These are phyloP conservation scores for Chaetura pelagica DNA, from an alignment of 2,113 vertebrate genomes.

Conservation along the genomic window DNA sequence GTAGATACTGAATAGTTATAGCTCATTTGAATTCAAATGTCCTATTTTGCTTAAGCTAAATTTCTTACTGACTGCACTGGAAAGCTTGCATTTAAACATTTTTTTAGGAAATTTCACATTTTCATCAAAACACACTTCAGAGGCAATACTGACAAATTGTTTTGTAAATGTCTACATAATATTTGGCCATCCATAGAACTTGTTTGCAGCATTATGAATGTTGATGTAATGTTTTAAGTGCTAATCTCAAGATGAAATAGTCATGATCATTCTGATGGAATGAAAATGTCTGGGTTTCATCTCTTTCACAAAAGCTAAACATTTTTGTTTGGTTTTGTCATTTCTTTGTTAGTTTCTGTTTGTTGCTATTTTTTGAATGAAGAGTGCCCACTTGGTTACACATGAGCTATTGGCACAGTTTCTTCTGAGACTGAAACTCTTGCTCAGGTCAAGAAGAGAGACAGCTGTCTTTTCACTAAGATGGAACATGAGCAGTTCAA, in stretches of 20 bases:
- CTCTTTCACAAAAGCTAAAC: background rate
- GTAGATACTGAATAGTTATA: slow-evolving; percentile 19
- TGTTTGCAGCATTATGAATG: slow-evolving; percentile 6
- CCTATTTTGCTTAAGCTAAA: slow-evolving; percentile 15
- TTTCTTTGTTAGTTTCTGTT: background rate
- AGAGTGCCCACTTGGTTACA: background rate
- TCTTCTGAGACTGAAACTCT: background rate
- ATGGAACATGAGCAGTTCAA: background rate
- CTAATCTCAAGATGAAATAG: background rate
- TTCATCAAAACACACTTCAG: slow-evolving; percentile 36
- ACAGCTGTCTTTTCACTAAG: background rate
- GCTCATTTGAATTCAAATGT: slow-evolving; percentile 34
- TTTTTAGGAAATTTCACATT: background rate
- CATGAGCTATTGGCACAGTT: background rate
- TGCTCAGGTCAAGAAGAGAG: background rate
- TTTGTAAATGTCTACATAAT: background rate
- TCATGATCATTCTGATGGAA: background rate
- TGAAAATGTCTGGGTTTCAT: background rate
- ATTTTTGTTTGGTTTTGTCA: background rate
- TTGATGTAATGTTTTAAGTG: background rate
- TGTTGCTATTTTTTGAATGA: background rate
- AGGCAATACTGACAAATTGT: slow-evolving; percentile 1
- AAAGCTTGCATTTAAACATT: background rate
- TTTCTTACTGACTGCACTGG: slow-evolving; percentile 28
- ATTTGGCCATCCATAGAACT: slow-evolving; percentile 2